A percentile compares a stretch with the other conserved stretches of the same genome.
Conservation (phyloP, 2,888 invertebrate genomes). For the Aphidius colemani region DNA sequence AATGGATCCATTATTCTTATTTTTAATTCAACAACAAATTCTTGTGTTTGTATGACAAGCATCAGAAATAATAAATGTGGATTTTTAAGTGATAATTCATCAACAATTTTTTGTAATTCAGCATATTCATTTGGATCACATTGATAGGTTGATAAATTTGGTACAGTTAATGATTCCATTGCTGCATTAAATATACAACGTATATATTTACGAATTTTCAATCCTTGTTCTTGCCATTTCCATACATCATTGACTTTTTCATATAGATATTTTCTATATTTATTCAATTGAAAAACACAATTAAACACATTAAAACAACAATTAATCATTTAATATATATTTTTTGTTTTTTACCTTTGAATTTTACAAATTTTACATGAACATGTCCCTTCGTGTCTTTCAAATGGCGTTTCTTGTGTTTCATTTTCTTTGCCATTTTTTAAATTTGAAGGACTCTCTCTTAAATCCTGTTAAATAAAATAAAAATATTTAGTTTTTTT, state of each 20-base stretch:
- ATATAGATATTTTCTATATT: conserved; percentile 43
- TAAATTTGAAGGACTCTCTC: conserved; percentile 4
- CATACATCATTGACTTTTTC: conserved; percentile 59
- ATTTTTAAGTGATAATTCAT: conserved; percentile 64
- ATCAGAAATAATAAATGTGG: conserved; percentile 70
- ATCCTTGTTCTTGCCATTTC: conserved; percentile 61
- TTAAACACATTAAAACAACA: background rate
- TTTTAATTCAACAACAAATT: conserved; percentile 70
- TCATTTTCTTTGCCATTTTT: background rate
- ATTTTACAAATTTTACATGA: conserved; percentile 47
- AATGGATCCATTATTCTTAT: conserved; percentile 64
- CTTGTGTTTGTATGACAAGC: conserved; percentile 68
- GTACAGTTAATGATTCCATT: conserved; percentile 43
- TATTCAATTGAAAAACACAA: background rate
- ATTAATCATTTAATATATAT: background rate
- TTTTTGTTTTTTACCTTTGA: conserved; percentile 40
- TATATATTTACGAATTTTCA: conserved; percentile 61
- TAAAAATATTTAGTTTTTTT: background rate
- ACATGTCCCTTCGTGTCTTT: conserved; percentile 32
- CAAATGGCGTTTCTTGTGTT: background rate
- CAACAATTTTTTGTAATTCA: conserved; percentile 58
- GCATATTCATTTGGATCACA: conserved; percentile 41
- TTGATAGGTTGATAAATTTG: conserved; percentile 39
- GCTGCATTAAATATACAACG: conserved; percentile 58
- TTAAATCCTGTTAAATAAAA: conserved; percentile 14